phyloP scores from a whole-genome alignment of 2,888 invertebrate species.

The Calephelis perditalis region DNA sequence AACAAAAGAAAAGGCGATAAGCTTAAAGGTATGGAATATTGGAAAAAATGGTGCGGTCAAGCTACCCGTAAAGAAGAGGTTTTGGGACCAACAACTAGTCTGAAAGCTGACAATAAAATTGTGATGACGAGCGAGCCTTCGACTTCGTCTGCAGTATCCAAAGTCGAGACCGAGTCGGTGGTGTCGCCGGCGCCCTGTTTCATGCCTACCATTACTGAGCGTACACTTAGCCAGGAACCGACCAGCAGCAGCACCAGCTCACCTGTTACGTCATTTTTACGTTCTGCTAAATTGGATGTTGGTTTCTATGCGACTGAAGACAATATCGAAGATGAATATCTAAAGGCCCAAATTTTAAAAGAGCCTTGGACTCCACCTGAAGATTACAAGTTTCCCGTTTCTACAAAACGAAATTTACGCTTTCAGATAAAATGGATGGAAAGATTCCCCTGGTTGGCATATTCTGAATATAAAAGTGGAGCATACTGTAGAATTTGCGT shows the following conservation, averaged over 20 bases:
- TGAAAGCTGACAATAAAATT: neutral
- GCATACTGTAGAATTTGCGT: slow-evolving; percentile 25
- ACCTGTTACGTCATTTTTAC: neutral
- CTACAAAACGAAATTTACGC: neutral
- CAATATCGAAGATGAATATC: neutral
- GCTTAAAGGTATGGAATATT: neutral
- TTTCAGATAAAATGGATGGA: neutral
- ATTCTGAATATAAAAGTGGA: slow-evolving; percentile 24
- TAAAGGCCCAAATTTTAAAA: slow-evolving; percentile 2
- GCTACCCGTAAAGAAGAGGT: neutral
- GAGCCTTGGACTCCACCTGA: neutral
- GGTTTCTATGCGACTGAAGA: neutral
- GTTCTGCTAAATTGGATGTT: neutral
- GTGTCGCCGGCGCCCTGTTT: neutral
- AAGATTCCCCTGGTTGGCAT: neutral
- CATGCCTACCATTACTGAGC: neutral
- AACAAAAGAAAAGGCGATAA: neutral
- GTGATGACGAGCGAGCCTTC: neutral
- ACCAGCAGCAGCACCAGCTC: neutral
- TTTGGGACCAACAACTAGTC: neutral
- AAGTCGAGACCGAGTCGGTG: neutral
- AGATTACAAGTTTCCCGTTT: neutral
- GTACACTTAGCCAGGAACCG: neutral
- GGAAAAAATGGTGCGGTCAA: neutral
- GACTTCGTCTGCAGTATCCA: neutral